Percentiles rank a stretch among this genome's conserved stretches.
phyloP scores from a whole-genome alignment of 2,113 vertebrate genomes.

The Nanger granti region DNA sequence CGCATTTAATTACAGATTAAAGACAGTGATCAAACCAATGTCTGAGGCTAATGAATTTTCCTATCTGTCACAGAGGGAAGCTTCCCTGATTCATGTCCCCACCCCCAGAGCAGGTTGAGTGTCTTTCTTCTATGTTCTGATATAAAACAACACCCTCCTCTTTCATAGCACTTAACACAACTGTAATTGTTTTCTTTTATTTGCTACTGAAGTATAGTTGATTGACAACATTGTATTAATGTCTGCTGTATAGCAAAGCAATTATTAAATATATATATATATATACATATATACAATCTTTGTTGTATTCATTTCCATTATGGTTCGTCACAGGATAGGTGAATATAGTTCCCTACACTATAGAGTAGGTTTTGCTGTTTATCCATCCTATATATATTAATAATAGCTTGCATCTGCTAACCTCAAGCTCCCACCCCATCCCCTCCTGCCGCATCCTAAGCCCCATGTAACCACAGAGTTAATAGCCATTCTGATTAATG shows the following conservation, averaged over 20 bases:
- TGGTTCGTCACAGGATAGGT: not conserved
- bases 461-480: not conserved
- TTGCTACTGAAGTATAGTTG: not conserved
- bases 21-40: constrained; percentile 30
- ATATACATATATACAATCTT: not conserved
- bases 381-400: not conserved
- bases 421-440: not conserved
- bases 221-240: not conserved
- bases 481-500: not conserved
- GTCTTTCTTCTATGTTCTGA: not conserved
- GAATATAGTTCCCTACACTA: not conserved
- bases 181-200: not conserved
- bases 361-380: not conserved
- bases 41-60: constrained; percentile 27
- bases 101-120: not conserved
- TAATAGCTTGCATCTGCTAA: not conserved
- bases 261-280: not conserved
- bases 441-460: not conserved
- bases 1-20: constrained; percentile 41
- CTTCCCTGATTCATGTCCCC: not conserved
- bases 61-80: not conserved
- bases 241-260: not conserved
- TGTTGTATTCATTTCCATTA: not conserved
- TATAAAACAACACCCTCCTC: not conserved
- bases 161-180: not conserved